A percentile compares a stretch with the other conserved stretches of the same genome.
These are phyloP conservation scores for Lagenorhynchus albirostris DNA, from an alignment of 2,113 vertebrate genomes.

Conservation along the genomic window DNA sequence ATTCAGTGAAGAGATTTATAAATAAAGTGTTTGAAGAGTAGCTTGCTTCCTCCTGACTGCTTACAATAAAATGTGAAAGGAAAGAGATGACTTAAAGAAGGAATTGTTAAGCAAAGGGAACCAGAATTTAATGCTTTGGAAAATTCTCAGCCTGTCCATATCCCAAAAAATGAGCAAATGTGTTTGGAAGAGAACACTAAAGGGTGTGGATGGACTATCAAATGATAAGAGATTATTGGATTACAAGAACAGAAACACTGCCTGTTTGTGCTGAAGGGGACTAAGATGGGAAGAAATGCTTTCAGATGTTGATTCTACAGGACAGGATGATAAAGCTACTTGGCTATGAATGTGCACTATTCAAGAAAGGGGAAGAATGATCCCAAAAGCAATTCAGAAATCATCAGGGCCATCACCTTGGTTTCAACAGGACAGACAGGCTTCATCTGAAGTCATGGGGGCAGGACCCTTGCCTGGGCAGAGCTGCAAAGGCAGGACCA, in stretches of 20 bases:
- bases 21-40: not conserved
- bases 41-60: not conserved
- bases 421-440: not conserved
- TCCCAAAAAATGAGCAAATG: not conserved
- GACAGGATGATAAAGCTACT: not conserved
- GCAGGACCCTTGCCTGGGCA: not conserved
- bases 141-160: not conserved
- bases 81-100: not conserved
- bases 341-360: not conserved
- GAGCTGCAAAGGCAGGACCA: not conserved
- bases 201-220: not conserved
- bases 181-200: too few species aligned
- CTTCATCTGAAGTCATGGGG: not conserved
- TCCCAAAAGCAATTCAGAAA: not conserved
- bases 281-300: not conserved
- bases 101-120: not conserved
- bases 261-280: not conserved
- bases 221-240: not conserved
- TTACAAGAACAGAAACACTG: not conserved
- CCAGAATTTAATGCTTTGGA: not conserved
- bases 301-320: not conserved
- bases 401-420: not conserved
- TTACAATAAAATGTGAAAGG: not conserved
- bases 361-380: not conserved
- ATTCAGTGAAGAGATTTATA: not conserved